Percentiles rank a stretch among this genome's conserved stretches.
Evolutionary conservation across 1,140 invertebrate species (phyloP).

Genomic region (Anastrepha ludens): DNA sequence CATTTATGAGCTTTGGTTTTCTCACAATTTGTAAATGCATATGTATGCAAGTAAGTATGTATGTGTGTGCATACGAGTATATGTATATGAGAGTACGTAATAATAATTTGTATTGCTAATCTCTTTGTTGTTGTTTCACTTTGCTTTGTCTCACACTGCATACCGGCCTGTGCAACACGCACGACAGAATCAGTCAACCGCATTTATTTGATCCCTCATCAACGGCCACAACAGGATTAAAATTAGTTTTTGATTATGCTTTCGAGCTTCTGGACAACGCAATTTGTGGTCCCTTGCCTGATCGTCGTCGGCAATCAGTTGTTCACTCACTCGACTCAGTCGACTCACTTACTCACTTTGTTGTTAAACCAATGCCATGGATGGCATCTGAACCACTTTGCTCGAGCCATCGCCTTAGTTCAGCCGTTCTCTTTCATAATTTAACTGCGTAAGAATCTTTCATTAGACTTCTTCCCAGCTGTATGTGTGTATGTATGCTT

Average conservation of each 20-base stretch:
- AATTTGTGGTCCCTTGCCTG: conserved; percentile 66
- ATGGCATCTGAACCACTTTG: neutral
- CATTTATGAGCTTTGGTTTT: conserved; percentile 35
- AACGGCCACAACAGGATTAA: conserved; percentile 67
- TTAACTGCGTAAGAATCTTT: neutral
- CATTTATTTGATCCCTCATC: conserved; percentile 55
- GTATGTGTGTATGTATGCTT: neutral
- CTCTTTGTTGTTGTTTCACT: neutral
- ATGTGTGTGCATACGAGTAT: neutral
- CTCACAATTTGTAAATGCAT: neutral
- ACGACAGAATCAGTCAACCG: conserved; percentile 44
- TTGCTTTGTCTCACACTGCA: conserved; percentile 2
- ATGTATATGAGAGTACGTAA: neutral
- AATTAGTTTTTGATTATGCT: conserved; percentile 75
- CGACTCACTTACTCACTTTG: conserved; percentile 12
- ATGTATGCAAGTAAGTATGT: neutral
- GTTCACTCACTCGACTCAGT: neutral
- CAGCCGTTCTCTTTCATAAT: neutral
- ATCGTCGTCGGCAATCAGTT: neutral
- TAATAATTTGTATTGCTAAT: conserved; percentile 51
- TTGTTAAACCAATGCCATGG: neutral
- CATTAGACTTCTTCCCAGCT: neutral
- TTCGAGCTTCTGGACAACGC: conserved; percentile 74
- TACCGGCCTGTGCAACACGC: neutral
- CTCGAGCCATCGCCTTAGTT: neutral